Evolutionary conservation across 92 coral and sea anemone genomes (phyloP).

Genomic region (Micromussa lordhowensis): DNA sequence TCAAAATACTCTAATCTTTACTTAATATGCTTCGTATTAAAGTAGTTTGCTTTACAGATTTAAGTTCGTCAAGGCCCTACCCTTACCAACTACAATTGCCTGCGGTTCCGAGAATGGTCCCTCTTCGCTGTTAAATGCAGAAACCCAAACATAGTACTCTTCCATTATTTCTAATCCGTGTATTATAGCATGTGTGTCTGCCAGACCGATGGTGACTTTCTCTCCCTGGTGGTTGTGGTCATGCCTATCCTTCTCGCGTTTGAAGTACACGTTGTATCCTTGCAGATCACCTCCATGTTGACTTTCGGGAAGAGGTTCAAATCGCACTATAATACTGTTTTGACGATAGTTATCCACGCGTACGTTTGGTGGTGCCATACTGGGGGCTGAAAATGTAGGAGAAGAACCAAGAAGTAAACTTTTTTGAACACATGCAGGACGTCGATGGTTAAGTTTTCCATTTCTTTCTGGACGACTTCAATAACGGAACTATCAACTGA

Average conservation of each 20-base stretch:
- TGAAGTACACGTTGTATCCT: conserved; percentile 3
- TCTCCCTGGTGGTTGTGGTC: background rate
- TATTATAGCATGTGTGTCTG: background rate
- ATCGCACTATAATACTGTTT: background rate
- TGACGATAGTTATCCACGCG: background rate
- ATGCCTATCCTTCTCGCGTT: background rate
- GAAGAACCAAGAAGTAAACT: background rate
- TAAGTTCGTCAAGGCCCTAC: no score
- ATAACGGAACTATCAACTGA: no score
- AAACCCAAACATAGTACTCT: background rate
- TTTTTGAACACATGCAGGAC: no score
- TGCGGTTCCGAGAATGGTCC: conserved; percentile 15
- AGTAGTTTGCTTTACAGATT: no score
- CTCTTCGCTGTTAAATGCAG: background rate
- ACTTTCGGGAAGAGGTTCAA: background rate
- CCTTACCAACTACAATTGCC: conserved; percentile 18
- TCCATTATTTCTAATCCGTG: background rate
- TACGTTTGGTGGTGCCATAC: background rate
- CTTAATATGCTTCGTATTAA: no score
- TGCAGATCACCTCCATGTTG: background rate
- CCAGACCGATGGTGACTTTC: background rate
- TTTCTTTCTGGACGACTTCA: no score
- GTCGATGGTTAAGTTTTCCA: no score
- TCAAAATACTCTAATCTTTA: no score
- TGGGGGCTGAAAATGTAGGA: background rate